These are phyloP conservation scores for Agrotis puta DNA, from an alignment of 2,888 invertebrate genomes.

Conservation along the genomic window DNA sequence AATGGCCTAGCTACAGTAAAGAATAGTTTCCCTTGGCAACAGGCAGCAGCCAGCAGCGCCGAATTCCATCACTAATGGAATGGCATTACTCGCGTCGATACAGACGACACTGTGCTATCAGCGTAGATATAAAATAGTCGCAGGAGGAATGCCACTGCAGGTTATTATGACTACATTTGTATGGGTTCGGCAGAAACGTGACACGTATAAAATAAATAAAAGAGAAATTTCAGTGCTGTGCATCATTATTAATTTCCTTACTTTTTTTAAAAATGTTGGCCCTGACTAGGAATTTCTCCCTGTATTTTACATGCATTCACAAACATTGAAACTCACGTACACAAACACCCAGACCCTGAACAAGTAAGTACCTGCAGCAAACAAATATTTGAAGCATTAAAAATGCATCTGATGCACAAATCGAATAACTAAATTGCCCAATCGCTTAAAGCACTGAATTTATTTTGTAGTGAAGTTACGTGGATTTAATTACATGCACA, in stretches of 20 bases:
- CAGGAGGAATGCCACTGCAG: background rate
- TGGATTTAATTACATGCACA: background rate
- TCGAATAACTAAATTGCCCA: too few relatives aligned
- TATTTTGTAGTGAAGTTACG: background rate
- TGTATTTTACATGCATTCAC: too few relatives aligned
- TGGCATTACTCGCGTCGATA: background rate
- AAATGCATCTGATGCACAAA: too few relatives aligned
- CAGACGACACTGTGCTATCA: background rate
- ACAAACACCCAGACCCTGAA: too few relatives aligned
- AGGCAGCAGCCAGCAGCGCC: background rate
- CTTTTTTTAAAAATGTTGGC: too few relatives aligned
- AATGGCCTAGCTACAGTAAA: background rate
- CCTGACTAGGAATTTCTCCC: too few relatives aligned
- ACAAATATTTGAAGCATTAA: too few relatives aligned
- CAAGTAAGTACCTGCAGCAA: too few relatives aligned
- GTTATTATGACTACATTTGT: background rate
- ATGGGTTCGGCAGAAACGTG: background rate
- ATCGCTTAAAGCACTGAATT: background rate
- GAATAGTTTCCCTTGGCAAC: background rate
- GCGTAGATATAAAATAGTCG: background rate
- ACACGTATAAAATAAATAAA: too few relatives aligned
- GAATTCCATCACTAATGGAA: conserved; percentile 25
- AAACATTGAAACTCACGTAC: too few relatives aligned
- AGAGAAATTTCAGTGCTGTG: too few relatives aligned
- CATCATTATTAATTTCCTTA: too few relatives aligned